phyloP scores from a whole-genome alignment of 1,140 invertebrate species.

The Cyphomyrmex costatus region DNA sequence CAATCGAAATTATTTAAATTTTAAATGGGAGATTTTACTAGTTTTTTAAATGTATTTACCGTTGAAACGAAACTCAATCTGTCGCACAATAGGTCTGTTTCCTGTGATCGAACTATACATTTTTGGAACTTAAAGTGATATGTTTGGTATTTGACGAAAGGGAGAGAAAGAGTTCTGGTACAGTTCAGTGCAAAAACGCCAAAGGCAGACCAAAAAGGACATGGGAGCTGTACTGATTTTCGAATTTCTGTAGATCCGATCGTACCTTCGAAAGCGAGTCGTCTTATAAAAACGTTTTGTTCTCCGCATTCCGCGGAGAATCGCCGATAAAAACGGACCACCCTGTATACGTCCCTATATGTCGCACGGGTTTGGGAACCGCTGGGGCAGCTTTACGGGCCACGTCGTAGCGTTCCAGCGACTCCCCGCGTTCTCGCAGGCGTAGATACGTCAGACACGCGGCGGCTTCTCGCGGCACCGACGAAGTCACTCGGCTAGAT shows the following conservation, averaged over 20 bases:
- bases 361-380: conserved; percentile 39
- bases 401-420: conserved; percentile 44
- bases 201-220: too few relatives aligned
- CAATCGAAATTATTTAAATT: background rate
- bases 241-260: background rate
- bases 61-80: background rate
- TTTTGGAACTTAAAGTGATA: too few relatives aligned
- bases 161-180: too few relatives aligned
- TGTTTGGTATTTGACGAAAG: too few relatives aligned
- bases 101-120: too few relatives aligned
- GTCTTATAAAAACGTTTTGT: background rate
- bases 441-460: conserved; percentile 66
- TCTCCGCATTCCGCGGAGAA: background rate
- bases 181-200: too few relatives aligned
- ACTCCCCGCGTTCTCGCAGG: conserved; percentile 52
- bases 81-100: background rate
- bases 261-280: background rate
- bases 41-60: background rate
- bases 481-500: conserved; percentile 78
- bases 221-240: background rate
- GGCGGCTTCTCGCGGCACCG: conserved; percentile 56
- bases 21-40: background rate
- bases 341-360: conserved; percentile 30
- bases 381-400: conserved; percentile 42
- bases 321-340: conserved; percentile 3